Conservation (phyloP, 2,113 vertebrate genomes). For the Ammodytes dubius region DNA sequence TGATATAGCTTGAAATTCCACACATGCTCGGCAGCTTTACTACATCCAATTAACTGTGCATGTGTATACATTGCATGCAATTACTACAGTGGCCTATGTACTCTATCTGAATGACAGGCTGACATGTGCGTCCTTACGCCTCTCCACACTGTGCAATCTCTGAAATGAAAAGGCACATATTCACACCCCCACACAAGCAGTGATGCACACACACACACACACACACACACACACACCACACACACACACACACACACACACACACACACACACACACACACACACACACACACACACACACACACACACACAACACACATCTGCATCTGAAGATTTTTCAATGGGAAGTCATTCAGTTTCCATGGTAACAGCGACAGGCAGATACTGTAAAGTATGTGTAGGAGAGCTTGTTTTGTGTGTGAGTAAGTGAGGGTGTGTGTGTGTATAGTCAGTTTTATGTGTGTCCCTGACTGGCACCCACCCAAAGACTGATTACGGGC, state of each 20-base stretch:
- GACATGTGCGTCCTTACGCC: slow-evolving; percentile 37
- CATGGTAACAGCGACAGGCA: slow-evolving; percentile 76
- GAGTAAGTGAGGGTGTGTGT: slow-evolving; percentile 49
- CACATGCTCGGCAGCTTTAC: background rate
- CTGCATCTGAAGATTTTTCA: slow-evolving; percentile 74
- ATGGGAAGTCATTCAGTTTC: slow-evolving; percentile 78
- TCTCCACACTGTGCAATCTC: slow-evolving; percentile 37
- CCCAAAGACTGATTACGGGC: slow-evolving; percentile 74
- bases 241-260: slow-evolving; percentile 31
- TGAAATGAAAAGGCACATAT: slow-evolving; percentile 55
- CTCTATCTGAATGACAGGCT: slow-evolving; percentile 34
- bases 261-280: slow-evolving; percentile 31
- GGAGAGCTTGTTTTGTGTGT: slow-evolving; percentile 45
- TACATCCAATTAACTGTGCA: background rate
- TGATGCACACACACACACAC: slow-evolving; percentile 17
- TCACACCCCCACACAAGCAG: slow-evolving; percentile 57
- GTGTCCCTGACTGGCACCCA: slow-evolving; percentile 67
- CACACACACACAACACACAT: slow-evolving; percentile 34
- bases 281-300: slow-evolving; percentile 26
- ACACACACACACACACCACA: background rate
- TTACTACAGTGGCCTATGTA: slow-evolving; percentile 2
- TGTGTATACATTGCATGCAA: slow-evolving; percentile 17
- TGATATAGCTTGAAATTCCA: slow-evolving; percentile 1
- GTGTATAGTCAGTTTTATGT: slow-evolving; percentile 61
- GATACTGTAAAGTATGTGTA: slow-evolving; percentile 61